Evolutionary conservation across 2,888 invertebrate species (phyloP).

Genomic region (Priocnemis perturbator): DNA sequence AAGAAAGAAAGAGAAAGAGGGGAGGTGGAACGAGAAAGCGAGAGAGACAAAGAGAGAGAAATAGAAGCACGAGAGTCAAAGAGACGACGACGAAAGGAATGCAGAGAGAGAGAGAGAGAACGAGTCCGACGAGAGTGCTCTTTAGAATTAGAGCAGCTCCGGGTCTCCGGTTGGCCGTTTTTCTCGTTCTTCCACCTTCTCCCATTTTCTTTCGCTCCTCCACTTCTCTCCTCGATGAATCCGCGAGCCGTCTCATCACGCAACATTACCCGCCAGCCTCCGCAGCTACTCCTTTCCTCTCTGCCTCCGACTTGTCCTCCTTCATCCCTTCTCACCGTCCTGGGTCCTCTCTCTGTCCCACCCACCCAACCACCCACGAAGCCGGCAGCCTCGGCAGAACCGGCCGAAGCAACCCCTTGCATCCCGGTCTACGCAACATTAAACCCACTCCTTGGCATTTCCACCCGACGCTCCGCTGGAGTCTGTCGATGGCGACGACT

Average conservation of each 20-base stretch:
- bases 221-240: constrained; percentile 65
- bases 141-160: constrained; percentile 67
- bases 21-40: neutral
- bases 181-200: constrained; percentile 23
- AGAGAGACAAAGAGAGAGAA: too few relatives aligned
- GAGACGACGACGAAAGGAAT: constrained; percentile 23
- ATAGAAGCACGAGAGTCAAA: neutral
- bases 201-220: constrained; percentile 22
- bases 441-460: constrained; percentile 1
- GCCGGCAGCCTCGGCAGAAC: neutral
- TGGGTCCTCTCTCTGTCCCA: constrained; percentile 36
- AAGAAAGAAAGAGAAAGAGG: constrained; percentile 47
- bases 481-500: neutral
- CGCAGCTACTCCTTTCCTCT: constrained; percentile 44
- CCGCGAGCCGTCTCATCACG: constrained; percentile 74
- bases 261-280: constrained; percentile 70
- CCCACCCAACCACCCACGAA: constrained; percentile 13
- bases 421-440: constrained; percentile 13
- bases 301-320: constrained; percentile 21
- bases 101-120: constrained; percentile 29
- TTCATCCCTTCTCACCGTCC: constrained; percentile 11
- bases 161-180: constrained; percentile 36
- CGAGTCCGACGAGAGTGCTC: constrained; percentile 65
- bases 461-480: neutral
- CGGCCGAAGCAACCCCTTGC: neutral